Base-by-base conservation (phyloP, 2,888 invertebrate species). In the Pherbina coryleti region DNA sequence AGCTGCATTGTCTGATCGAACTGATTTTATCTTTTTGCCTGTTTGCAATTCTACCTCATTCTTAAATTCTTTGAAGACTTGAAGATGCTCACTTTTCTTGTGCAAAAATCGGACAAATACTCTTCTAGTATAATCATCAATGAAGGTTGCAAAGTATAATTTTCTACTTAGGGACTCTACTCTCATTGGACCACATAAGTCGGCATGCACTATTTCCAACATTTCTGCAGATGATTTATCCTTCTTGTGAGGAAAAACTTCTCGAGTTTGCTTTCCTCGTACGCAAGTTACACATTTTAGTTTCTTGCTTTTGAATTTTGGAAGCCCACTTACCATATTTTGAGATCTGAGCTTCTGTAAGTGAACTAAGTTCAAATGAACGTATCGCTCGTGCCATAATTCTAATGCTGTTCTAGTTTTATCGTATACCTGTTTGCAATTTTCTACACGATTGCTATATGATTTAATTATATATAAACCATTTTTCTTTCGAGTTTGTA, bases 391-490 rank as follows among this genome's bases (percentile, higher is more conserved):
- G 19, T 28, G 57, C 37, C 66, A 66, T 5, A 66, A 31, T 14
- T 66, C 37, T 11, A 34, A 11, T n/a, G n/a, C n/a, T n/a, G n/a
- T n/a, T n/a, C n/a, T n/a, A n/a, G n/a, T n/a, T n/a, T n/a, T n/a
- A n/a, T 34, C 17, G 4, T 11, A 14, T 25, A 60, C 8, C 11
- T 60, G n/a, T 3, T 60, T 19, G 11, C 25, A 60, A 4, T n/a
- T 22, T 60, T 60, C 53, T 17, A n/a, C 17, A 53, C 19, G 53
- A n/a, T 17, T n/a, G 19, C 19, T 66, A 34, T 34, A n/a, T 11
- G 66, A 66, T 31, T 66, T 37, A 17, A 37, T 5, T 19, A 66
- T n/a, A 66, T n/a, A 66, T 66, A 66, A 66, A 34, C 66, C 14
- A 66, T 66, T 66, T 51, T 51, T 8, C 51, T 17, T 51, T 17